Evolutionary conservation across 2,113 vertebrate genomes (phyloP), one percentile per base, ranked within the genome.

Genomic region (Ondatra zibethicus): DNA sequence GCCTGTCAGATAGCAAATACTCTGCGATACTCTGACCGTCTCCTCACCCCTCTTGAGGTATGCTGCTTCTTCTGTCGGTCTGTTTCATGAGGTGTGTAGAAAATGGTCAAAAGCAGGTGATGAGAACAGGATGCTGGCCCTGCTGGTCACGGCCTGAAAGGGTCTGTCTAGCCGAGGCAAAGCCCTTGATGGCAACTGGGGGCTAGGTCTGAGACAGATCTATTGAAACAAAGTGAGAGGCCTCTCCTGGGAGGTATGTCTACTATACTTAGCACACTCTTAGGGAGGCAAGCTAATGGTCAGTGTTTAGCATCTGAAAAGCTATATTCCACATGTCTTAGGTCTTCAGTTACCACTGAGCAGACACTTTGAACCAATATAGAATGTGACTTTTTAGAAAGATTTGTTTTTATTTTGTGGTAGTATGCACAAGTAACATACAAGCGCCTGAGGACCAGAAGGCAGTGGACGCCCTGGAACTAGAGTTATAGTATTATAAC

Each of bases 271-370:
- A 68, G 75, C 27, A 17, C 25, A 82, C 78, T 95, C 92, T 66
- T 72, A 75, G 39, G 21, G 55, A 78, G n/a, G 9, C 39, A 92
- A 36, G 76, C 92, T 68, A 52, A 55, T 77, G 75, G 78, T 52
- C n/a, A 55, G 29, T 65, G 61, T 78, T 27, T n/a, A 82, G 65
- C 39, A 93, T 87, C 80, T 68, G 39, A 93, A 45, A 94, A 80
- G 72, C 39, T n/a, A 33, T 11, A 73, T 72, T 33, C 70, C 11
- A 68, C 63, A 0, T 21, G 50, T 72, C 42, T 92, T 85, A 47
- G 36, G 47, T 92, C 33, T 92, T 81, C 93, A 94, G 72, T 66
- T 75, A 91, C 61, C 81, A 61, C 39, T 85, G 50, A 73, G 52
- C n/a, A 94, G 93, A 89, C 3, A 78, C 50, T 73, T 88, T 66